Base-by-base conservation (phyloP, 2,888 invertebrate species). In the Prenolepis imparis region DNA sequence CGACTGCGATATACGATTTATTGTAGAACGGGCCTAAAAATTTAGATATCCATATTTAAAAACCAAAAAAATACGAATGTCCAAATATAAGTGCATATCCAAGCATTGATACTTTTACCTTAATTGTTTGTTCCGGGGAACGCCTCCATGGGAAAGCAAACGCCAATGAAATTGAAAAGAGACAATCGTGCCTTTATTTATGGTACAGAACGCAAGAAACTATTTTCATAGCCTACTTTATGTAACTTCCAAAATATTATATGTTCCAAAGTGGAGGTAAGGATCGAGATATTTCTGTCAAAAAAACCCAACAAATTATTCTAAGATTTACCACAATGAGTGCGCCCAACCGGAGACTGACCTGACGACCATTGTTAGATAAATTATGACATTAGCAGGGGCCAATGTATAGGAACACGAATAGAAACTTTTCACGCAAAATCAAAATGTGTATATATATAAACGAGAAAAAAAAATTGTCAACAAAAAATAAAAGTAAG, bases 301-400 rank as follows among this genome's bases (percentile, higher is more conserved):
- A 73, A 85, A 78, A 87, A 90, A 88, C 84, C 87, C 77, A 87
- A 91, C 90, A 90, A 92, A 92, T 92, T 92, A 88, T 85, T 81
- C 75, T 82, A 85, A 87, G 87, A 89, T 89, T 83, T 87, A 63
- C 66, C 68, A 85, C 87, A 88, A 92, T 91, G 91, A 87, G 86
- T 83, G 87, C 77, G 86, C 77, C 88, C 85, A 82, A 84, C 85
- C 82, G 89, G 84, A 84, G 88, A 77, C 84, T 86, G 87, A 87
- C 81, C 91, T 77, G 77, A 87, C 67, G 82, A 78, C 84, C 86
- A 89, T 93, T 92, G 91, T 91, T 84, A 78, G 89, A 89, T 91
- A 91, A 92, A 93, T 93, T 92, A 90, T 88, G 84, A 78, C 84
- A 77, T 80, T 72, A 84, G 68, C 59, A 66, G 68, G 32, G 36